Evolutionary conservation across 2,113 vertebrate genomes (phyloP), one percentile per base, ranked within the genome.

Genomic region (Rhinolophus ferrumequinum): DNA sequence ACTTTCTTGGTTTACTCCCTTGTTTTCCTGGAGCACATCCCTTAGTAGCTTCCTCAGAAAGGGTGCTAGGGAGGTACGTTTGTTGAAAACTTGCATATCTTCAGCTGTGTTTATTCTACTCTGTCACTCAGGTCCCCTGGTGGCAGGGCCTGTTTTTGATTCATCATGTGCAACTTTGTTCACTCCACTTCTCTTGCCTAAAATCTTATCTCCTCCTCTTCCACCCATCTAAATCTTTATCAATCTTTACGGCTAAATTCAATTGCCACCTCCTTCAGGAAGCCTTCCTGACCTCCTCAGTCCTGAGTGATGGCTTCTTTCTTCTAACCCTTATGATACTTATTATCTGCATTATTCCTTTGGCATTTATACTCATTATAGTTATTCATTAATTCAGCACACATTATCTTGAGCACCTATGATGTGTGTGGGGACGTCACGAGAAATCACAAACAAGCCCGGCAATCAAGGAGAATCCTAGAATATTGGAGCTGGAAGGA

Each of bases 331-430:
- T n/a, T 6, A 0, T 11, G 18, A 26, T 47, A 0, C 8, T 8
- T 28, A 2, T 0, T 26, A 24, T 44, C 28, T 35, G 2, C 11
- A 12, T 14, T 12, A 22, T 11, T 15, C 15, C 16, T 5, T 33
- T 33, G 41, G 72, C 33, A 2, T 9, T 15, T 19, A 5, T 1
- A 0, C 14, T 18, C 47, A 2, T 15, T 21, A 0, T 8, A 5
- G n/a, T 11, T 41, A 9, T 12, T 30, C 47, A 14, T 30, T 56
- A 77, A 33, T 12, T 47, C 35, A 70, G 26, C 13, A 4, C 41
- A 28, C 6, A 1, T 70, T 80, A 16, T 80, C 50, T 30, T 30
- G 21, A 97, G 33, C 35, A 84, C 44, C 41, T 73, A 2, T 22
- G 10, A 0, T 2, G 7, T 58, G 19, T 44, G 8, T 19, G 38